Percentiles rank a stretch among this genome's conserved stretches.
These are phyloP conservation scores for Reticulitermes lucifugus DNA, from an alignment of 2,888 invertebrate species.

Conservation along the genomic window DNA sequence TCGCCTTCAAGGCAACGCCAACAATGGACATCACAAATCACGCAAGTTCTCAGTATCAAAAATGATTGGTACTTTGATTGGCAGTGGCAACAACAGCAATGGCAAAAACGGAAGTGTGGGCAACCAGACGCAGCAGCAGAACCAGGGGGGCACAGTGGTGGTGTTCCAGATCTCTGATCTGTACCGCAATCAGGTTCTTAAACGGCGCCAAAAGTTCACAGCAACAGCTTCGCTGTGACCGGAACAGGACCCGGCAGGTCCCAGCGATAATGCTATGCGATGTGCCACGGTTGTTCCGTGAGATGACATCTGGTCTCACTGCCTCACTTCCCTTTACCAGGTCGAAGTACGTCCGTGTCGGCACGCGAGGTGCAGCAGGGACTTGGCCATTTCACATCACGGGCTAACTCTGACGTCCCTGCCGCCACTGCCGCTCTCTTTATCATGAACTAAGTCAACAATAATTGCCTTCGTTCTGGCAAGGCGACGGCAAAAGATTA, in stretches of 20 bases:
- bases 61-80: slow-evolving; percentile 82
- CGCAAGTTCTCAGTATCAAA: slow-evolving; percentile 83
- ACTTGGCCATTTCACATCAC: not conserved
- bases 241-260: slow-evolving; percentile 38
- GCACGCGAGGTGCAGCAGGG: not conserved
- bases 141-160: slow-evolving; percentile 68
- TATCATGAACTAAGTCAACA: not conserved
- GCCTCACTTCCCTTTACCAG: not conserved
- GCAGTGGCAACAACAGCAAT: slow-evolving; percentile 64
- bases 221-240: slow-evolving; percentile 77
- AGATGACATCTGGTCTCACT: not conserved
- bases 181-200: slow-evolving; percentile 69
- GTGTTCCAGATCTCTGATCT: slow-evolving; percentile 72
- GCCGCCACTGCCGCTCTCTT: not conserved
- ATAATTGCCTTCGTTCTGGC: not conserved
- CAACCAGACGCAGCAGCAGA: slow-evolving; percentile 61
- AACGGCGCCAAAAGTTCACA: slow-evolving; percentile 70
- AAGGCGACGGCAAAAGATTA: not conserved
- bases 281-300: slow-evolving; percentile 16
- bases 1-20: slow-evolving; percentile 61
- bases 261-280: slow-evolving; percentile 13
- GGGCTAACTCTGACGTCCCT: not conserved
- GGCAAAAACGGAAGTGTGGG: slow-evolving; percentile 33
- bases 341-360: not conserved
- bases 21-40: slow-evolving; percentile 65